A percentile compares a stretch with the other conserved stretches of the same genome.
These are phyloP conservation scores for Celastrina argiolus DNA, from an alignment of 2,888 invertebrate species.

Conservation along the genomic window DNA sequence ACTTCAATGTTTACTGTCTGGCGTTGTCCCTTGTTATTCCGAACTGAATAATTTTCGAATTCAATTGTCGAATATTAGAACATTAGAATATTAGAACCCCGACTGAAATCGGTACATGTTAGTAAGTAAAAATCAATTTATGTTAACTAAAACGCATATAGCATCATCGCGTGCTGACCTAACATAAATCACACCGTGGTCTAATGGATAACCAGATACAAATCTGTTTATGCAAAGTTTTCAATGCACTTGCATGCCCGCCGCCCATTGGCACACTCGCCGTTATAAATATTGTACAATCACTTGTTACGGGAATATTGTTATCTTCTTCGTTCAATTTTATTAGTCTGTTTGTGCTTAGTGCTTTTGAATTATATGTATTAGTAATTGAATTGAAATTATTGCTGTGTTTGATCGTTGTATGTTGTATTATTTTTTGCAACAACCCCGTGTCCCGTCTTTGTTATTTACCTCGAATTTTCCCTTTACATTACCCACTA, in stretches of 20 bases:
- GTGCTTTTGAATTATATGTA: not conserved
- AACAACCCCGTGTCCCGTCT: not conserved
- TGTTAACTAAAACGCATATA: conserved; percentile 27
- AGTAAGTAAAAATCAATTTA: not conserved
- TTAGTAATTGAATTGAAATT: not conserved
- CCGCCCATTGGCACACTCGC: conserved; percentile 45
- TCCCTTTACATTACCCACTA: not conserved
- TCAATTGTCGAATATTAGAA: not conserved
- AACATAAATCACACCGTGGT: conserved; percentile 56
- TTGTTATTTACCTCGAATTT: not conserved
- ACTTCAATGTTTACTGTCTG: not conserved
- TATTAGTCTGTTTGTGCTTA: not conserved
- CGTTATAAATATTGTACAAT: conserved; percentile 33
- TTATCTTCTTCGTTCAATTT: conserved; percentile 19
- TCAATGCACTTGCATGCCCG: conserved; percentile 69
- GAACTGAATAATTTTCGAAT: not conserved
- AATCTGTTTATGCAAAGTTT: conserved; percentile 72
- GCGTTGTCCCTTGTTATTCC: not conserved
- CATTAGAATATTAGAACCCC: not conserved
- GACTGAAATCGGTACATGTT: not conserved
- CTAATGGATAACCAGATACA: conserved; percentile 66
- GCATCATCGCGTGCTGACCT: conserved; percentile 49
- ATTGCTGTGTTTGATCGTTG: no score
- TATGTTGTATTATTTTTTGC: no score
- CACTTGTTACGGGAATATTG: conserved; percentile 28